Evolutionary conservation across 2,797 vertebrate genomes (phyloP).

Genomic region (Coendou prehensilis): DNA sequence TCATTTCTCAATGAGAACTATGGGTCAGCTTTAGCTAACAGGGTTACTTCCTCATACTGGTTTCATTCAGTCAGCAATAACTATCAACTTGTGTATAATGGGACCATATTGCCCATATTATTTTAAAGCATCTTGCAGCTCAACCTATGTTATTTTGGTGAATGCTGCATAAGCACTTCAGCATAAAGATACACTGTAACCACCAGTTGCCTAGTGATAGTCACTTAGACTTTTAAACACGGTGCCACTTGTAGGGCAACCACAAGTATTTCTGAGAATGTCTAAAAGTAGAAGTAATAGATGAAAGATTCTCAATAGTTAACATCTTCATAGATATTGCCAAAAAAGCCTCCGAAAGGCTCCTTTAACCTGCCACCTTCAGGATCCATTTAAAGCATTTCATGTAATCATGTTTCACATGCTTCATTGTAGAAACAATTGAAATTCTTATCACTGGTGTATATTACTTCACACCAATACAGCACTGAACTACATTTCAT

Average conservation of each 20-base stretch:
- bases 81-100: neutral
- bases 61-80: neutral
- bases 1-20: conserved; percentile 37
- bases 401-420: conserved; percentile 71
- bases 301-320: neutral
- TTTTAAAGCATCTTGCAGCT: neutral
- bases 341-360: neutral
- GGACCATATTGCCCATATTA: neutral
- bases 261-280: neutral
- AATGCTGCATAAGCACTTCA: neutral
- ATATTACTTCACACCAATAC: conserved; percentile 19
- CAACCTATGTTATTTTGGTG: neutral
- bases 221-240: neutral
- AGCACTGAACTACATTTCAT: neutral
- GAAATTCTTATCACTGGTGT: conserved; percentile 58
- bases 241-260: neutral
- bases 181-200: neutral
- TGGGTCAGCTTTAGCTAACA: neutral
- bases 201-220: neutral
- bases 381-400: neutral
- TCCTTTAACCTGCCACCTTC: neutral
- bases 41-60: neutral
- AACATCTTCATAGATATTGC: neutral
- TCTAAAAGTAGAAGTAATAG: neutral
- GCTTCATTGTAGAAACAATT: conserved; percentile 62